Evolutionary conservation across 1,140 invertebrate genomes (phyloP).

Genomic region (Lethrus apterus): DNA sequence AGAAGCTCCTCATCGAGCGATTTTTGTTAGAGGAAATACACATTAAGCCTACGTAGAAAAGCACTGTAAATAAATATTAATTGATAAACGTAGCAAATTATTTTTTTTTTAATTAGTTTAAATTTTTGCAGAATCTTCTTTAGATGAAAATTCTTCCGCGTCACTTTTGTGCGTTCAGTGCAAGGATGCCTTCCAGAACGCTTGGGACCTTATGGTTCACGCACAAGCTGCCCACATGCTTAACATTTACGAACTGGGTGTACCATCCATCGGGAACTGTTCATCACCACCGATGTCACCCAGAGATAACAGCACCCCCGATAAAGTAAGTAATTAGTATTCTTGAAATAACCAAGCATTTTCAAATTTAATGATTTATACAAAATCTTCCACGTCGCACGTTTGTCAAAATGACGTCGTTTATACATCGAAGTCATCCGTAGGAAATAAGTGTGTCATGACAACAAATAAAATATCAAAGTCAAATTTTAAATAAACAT

Average conservation of each 20-base stretch:
- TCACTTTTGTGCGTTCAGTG: slow-evolving; percentile 64
- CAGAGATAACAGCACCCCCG: slow-evolving; percentile 32
- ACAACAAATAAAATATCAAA: no score
- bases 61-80: no score
- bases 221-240: slow-evolving; percentile 73
- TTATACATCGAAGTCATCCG: no score
- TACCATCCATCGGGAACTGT: slow-evolving; percentile 35
- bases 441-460: no score
- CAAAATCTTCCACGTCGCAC: no score
- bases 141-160: slow-evolving; percentile 33
- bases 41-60: no score
- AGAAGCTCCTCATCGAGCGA: no score
- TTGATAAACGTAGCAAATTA: background rate
- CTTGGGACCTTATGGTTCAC: slow-evolving; percentile 76
- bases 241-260: slow-evolving; percentile 69
- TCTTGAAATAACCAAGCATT: background rate
- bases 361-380: no score
- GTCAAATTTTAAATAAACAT: background rate
- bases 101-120: no score
- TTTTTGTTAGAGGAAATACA: no score
- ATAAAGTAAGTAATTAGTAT: slow-evolving; percentile 33
- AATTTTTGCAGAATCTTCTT: slow-evolving; percentile 34
- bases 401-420: no score
- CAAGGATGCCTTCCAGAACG: slow-evolving; percentile 67
- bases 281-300: slow-evolving; percentile 33